These are phyloP conservation scores for Oryzias celebensis DNA, from an alignment of 2,113 vertebrate species.

Conservation along the genomic window DNA sequence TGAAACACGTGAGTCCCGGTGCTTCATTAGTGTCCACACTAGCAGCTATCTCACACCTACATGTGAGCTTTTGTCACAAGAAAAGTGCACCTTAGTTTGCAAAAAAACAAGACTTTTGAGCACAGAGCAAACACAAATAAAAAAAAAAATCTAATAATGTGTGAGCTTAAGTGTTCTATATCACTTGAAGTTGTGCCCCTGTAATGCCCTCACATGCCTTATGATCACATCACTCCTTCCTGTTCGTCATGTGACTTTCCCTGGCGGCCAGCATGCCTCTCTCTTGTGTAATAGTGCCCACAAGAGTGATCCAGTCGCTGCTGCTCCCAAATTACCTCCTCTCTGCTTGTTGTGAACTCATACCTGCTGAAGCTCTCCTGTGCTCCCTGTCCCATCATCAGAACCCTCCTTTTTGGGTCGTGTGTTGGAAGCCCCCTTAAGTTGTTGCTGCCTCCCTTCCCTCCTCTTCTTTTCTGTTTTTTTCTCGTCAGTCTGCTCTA, in stretches of 20 bases:
- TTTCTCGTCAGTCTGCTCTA: constrained; percentile 72
- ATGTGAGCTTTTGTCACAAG: neutral
- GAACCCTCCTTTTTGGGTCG: constrained; percentile 65
- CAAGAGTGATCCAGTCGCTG: constrained; percentile 52
- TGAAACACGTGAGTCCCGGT: constrained; percentile 64
- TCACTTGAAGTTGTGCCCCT: constrained; percentile 31
- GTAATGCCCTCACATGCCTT: constrained; percentile 67
- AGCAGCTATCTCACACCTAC: constrained; percentile 8
- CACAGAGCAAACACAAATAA: too few relatives aligned
- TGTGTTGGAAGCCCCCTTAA: constrained; percentile 84
- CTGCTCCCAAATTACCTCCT: constrained; percentile 43
- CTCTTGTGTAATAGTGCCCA: constrained; percentile 66
- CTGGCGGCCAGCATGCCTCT: constrained; percentile 56
- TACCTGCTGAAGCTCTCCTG: constrained; percentile 32
- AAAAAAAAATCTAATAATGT: too few relatives aligned
- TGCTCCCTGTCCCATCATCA: constrained; percentile 26
- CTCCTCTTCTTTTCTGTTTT: constrained; percentile 38
- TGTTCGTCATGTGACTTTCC: constrained; percentile 74
- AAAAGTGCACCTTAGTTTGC: neutral
- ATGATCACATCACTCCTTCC: constrained; percentile 72
- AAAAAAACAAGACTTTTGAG: neutral
- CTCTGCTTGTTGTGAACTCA: constrained; percentile 52
- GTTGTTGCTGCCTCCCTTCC: constrained; percentile 61
- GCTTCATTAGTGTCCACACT: constrained; percentile 42
- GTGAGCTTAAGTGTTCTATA: constrained; percentile 12